Evolutionary conservation across 2,797 vertebrate genomes (phyloP).

Genomic region (Galago senegalensis): DNA sequence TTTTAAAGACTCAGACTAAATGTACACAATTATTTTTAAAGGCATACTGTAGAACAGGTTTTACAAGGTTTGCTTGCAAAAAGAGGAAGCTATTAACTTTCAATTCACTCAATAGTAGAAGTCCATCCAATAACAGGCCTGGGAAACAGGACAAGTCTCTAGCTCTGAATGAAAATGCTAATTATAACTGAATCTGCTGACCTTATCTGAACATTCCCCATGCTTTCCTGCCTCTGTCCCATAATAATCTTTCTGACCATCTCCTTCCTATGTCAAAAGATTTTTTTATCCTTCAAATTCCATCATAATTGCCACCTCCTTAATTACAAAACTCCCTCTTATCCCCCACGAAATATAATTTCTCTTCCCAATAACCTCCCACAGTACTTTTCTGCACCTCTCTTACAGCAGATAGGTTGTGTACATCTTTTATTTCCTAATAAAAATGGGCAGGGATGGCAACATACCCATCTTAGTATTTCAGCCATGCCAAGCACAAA

Average conservation of each 20-base stretch:
- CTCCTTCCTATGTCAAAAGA: background rate
- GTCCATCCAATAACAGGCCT: conserved; percentile 63
- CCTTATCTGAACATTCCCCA: conserved; percentile 54
- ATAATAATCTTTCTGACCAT: conserved; percentile 22
- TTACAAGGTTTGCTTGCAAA: conserved; percentile 68
- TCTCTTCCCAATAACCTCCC: background rate
- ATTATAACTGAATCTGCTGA: conserved; percentile 63
- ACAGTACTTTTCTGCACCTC: background rate
- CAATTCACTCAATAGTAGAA: conserved; percentile 69
- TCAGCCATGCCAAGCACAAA: background rate
- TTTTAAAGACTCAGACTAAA: conserved; percentile 71
- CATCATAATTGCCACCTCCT: background rate
- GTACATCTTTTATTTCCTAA: background rate
- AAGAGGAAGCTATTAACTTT: conserved; percentile 79
- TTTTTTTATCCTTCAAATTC: conserved; percentile 39
- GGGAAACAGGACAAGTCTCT: conserved; percentile 68
- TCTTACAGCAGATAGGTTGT: background rate
- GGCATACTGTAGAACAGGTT: conserved; percentile 71
- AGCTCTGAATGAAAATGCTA: conserved; percentile 72
- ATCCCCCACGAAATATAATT: background rate
- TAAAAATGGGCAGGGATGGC: background rate
- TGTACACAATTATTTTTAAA: conserved; percentile 78
- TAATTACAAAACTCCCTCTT: background rate
- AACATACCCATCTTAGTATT: background rate
- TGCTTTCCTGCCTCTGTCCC: conserved; percentile 37